A percentile compares a stretch with the other conserved stretches of the same genome.
phyloP scores from a whole-genome alignment of 2,888 invertebrate species.

The Drosophila neonasuta region DNA sequence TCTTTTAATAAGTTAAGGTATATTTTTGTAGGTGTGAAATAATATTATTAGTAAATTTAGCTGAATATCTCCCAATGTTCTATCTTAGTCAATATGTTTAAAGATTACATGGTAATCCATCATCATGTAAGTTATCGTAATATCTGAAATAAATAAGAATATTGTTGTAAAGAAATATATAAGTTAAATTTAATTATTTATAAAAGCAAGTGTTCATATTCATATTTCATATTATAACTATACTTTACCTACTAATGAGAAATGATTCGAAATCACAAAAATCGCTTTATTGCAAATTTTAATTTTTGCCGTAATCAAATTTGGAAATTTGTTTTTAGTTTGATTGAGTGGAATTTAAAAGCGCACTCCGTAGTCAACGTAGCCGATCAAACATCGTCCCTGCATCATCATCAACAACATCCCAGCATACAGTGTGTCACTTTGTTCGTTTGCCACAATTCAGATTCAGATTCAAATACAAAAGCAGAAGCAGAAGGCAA shows the following conservation, averaged over 20 bases:
- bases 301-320: not conserved
- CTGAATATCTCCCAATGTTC: too few species aligned
- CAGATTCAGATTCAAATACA: constrained; percentile 32
- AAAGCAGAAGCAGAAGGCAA: constrained; percentile 27
- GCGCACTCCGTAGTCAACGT: constrained; percentile 15
- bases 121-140: too few species aligned
- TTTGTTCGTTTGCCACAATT: constrained; percentile 67
- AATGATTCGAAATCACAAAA: not conserved
- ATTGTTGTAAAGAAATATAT: too few species aligned
- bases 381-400: constrained; percentile 15
- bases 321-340: not conserved
- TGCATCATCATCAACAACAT: constrained; percentile 9
- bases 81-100: too few species aligned
- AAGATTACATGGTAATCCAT: too few species aligned
- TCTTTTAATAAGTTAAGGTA: not conserved
- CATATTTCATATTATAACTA: too few species aligned
- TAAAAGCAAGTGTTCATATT: too few species aligned
- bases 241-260: too few species aligned
- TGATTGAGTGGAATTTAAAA: constrained; percentile 8
- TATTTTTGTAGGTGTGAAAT: not conserved
- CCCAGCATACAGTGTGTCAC: constrained; percentile 27
- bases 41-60: too few species aligned
- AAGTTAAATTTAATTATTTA: too few species aligned
- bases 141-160: too few species aligned
- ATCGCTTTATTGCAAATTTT: not conserved